These are phyloP conservation scores for Stegana nigrithorax DNA, from an alignment of 2,888 invertebrate species.

Conservation along the genomic window DNA sequence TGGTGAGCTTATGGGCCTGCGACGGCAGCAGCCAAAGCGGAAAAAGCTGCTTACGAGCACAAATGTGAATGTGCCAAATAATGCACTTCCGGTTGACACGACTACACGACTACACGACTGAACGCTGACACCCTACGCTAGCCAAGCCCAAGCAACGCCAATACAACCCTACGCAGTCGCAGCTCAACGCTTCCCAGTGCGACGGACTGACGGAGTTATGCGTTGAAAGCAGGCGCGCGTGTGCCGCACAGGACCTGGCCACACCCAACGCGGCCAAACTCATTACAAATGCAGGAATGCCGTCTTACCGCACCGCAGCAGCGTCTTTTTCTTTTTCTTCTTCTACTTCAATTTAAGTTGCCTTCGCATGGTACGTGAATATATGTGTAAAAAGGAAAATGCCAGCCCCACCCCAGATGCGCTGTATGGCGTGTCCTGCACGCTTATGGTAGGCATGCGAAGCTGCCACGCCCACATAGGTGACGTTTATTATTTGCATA, in stretches of 20 bases:
- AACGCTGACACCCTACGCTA: constrained; percentile 29
- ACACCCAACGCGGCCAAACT: constrained; percentile 4
- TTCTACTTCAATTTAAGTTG: no score
- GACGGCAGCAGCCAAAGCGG: no score
- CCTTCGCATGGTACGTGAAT: no score
- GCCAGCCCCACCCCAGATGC: not conserved
- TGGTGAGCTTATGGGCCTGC: constrained; percentile 25
- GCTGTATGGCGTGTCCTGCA: not conserved
- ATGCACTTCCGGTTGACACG: constrained; percentile 53
- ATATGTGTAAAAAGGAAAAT: not conserved
- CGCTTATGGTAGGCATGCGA: not conserved
- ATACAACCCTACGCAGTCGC: not conserved
- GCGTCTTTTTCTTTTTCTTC: not conserved
- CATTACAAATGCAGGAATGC: constrained; percentile 41
- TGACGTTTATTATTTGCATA: no score
- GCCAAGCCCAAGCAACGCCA: not conserved
- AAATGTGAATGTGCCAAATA: constrained; percentile 42
- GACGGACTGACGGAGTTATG: constrained; percentile 25
- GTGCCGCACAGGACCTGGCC: constrained; percentile 37
- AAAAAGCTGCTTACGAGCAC: no score
- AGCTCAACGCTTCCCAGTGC: not conserved
- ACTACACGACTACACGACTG: constrained; percentile 20
- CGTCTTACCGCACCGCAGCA: not conserved
- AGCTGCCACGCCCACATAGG: not conserved
- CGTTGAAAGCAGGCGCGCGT: constrained; percentile 34